Conservation (phyloP, 2,888 invertebrate genomes). For the Pseudoips prasinana region DNA sequence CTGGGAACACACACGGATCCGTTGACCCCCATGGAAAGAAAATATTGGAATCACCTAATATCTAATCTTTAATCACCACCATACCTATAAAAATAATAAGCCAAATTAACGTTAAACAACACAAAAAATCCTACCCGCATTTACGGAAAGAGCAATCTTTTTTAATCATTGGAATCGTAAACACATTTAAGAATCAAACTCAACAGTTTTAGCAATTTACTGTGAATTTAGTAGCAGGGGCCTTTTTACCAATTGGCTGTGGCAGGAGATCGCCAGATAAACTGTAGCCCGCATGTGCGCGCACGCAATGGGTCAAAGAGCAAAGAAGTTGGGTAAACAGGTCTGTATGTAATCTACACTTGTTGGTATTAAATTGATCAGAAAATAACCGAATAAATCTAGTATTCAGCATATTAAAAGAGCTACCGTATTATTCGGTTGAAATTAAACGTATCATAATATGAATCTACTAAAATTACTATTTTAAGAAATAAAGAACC, state of each 20-base stretch:
- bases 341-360: conserved; percentile 1
- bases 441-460: too few relatives aligned
- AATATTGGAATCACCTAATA: conserved; percentile 2
- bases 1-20: too few relatives aligned
- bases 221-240: conserved; percentile 62
- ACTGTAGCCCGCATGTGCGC: conserved; percentile 72
- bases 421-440: too few relatives aligned
- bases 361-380: too few relatives aligned
- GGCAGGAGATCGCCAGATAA: conserved; percentile 66
- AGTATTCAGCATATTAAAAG: too few relatives aligned
- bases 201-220: conserved; percentile 75
- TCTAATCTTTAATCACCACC: conserved; percentile 24
- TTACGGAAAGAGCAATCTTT: conserved; percentile 67
- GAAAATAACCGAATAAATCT: too few relatives aligned
- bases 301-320: conserved; percentile 63
- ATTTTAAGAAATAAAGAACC: too few relatives aligned
- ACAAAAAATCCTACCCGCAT: conserved; percentile 72
- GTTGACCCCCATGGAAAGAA: background rate
- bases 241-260: conserved; percentile 76
- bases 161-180: conserved; percentile 61
- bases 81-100: conserved; percentile 39
- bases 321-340: conserved; percentile 21
- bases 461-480: too few relatives aligned
- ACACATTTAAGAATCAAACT: conserved; percentile 58
- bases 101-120: conserved; percentile 28